Percentiles rank a stretch among this genome's conserved stretches.
These are phyloP conservation scores for Pachyseris speciosa DNA, from an alignment of 64 coral and sea anemone genomes.

Conservation along the genomic window DNA sequence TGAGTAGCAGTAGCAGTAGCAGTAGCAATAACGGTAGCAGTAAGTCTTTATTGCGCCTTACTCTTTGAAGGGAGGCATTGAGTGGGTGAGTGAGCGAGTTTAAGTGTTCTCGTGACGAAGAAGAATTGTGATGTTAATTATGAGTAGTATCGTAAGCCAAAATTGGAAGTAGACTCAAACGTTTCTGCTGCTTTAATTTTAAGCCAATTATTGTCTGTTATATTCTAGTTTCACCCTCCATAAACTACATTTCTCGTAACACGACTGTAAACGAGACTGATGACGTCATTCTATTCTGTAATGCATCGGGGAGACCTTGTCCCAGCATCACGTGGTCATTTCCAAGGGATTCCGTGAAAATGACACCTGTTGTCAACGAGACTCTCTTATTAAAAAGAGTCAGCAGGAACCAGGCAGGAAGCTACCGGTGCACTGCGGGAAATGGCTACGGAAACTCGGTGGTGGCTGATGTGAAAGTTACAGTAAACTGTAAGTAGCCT, in stretches of 20 bases:
- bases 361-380: background rate
- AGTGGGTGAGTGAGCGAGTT: too few species aligned
- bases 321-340: constrained; percentile 30
- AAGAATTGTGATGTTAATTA: too few species aligned
- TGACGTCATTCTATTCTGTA: constrained; percentile 21
- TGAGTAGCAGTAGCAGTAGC: too few species aligned
- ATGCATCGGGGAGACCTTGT: constrained; percentile 15
- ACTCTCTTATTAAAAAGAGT: background rate
- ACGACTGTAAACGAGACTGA: constrained; percentile 22
- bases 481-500: constrained; percentile 4
- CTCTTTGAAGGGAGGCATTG: too few species aligned
- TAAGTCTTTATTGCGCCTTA: too few species aligned
- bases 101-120: too few species aligned
- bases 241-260: background rate
- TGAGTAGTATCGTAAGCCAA: background rate
- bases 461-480: background rate
- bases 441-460: background rate
- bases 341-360: background rate
- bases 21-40: too few species aligned
- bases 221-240: background rate
- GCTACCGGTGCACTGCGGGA: background rate
- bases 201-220: background rate
- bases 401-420: background rate
- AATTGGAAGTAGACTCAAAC: background rate
- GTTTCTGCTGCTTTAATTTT: background rate